Percentiles rank a stretch among this genome's conserved stretches.
Evolutionary conservation across 1,140 invertebrate species (phyloP).

Genomic region (Drosophila bipectinata): DNA sequence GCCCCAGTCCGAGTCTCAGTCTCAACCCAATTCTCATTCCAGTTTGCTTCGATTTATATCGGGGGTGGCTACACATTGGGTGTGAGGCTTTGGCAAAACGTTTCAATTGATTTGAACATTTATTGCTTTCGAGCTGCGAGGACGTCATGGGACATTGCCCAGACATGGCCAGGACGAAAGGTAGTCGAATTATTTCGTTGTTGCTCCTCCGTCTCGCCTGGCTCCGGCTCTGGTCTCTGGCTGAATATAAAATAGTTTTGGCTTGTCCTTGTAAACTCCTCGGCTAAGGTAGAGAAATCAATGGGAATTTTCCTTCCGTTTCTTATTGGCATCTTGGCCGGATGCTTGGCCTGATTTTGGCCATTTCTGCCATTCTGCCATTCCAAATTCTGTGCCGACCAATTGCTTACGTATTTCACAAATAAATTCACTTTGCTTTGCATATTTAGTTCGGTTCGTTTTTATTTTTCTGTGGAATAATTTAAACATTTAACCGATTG

Average conservation of each 20-base stretch:
- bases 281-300: constrained; percentile 43
- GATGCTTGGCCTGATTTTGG: constrained; percentile 24
- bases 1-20: neutral
- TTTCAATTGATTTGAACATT: constrained; percentile 82
- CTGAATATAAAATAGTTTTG: constrained; percentile 73
- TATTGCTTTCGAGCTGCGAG: constrained; percentile 67
- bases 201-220: constrained; percentile 1
- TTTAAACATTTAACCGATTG: constrained; percentile 32
- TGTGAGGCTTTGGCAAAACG: constrained; percentile 77
- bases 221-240: constrained; percentile 32
- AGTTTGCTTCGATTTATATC: constrained; percentile 57
- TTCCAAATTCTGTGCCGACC: constrained; percentile 1
- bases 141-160: constrained; percentile 51
- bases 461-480: constrained; percentile 22
- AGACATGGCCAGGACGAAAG: constrained; percentile 44
- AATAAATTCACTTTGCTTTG: constrained; percentile 36
- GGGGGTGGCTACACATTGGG: constrained; percentile 22
- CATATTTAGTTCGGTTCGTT: constrained; percentile 30
- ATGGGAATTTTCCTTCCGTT: constrained; percentile 20
- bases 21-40: neutral
- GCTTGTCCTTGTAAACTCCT: constrained; percentile 50
- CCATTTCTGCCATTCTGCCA: neutral
- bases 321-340: constrained; percentile 44
- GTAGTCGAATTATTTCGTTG: constrained; percentile 73
- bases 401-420: constrained; percentile 32